Percentiles rank a stretch among this genome's conserved stretches.
Evolutionary conservation across 2,888 invertebrate genomes (phyloP).

Genomic region (Nesidiocoris tenuis): DNA sequence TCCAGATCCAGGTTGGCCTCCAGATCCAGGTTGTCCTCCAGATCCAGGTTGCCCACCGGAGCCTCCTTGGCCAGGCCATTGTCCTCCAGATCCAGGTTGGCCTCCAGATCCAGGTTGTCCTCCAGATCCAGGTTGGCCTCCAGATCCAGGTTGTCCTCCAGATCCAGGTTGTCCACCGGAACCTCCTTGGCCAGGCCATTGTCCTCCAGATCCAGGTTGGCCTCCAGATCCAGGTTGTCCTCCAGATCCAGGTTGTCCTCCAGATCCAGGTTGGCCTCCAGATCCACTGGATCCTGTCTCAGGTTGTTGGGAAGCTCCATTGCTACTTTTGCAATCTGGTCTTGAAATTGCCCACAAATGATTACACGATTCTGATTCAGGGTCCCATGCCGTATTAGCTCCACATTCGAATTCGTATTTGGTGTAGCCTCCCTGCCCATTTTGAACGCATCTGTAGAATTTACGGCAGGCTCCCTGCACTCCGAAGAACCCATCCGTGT

Average conservation of each 20-base stretch:
- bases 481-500: constrained; percentile 51
- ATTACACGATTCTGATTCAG: constrained; percentile 64
- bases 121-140: too few relatives aligned
- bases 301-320: background rate
- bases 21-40: background rate
- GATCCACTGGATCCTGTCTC: background rate
- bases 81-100: too few relatives aligned
- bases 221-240: too few relatives aligned
- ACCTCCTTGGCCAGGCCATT: too few relatives aligned
- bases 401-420: constrained; percentile 61
- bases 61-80: constrained; percentile 29
- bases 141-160: too few relatives aligned
- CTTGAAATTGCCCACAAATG: constrained; percentile 63
- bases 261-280: too few relatives aligned
- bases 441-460: constrained; percentile 56
- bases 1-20: background rate
- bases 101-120: too few relatives aligned
- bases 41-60: background rate
- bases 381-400: constrained; percentile 62
- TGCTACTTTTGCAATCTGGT: constrained; percentile 46
- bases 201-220: too few relatives aligned
- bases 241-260: too few relatives aligned
- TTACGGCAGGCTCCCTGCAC: constrained; percentile 54
- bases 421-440: constrained; percentile 53
- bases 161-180: too few relatives aligned